Evolutionary conservation across 1,140 invertebrate genomes (phyloP).

Genomic region (Drosophila punjabiensis): DNA sequence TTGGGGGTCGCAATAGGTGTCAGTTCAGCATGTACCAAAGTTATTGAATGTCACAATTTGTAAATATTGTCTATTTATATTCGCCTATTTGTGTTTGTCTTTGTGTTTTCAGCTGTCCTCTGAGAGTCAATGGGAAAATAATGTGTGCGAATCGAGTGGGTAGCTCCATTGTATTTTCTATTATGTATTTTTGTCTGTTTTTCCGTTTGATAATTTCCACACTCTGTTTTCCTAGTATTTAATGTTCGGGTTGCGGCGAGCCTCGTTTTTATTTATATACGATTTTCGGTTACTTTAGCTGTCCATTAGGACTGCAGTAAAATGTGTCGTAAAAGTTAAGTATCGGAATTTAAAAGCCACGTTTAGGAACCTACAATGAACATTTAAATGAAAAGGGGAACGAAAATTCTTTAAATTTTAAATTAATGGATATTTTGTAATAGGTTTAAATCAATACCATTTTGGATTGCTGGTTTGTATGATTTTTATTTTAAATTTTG

Average conservation of each 20-base stretch:
- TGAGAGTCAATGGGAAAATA: slow-evolving; percentile 38
- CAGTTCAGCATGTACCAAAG: slow-evolving; percentile 33
- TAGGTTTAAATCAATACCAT: background rate
- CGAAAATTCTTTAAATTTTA: background rate
- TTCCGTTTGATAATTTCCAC: slow-evolving; percentile 15
- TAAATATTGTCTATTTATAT: slow-evolving; percentile 53
- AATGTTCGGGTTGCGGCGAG: slow-evolving; percentile 1
- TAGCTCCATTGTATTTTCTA: slow-evolving; percentile 14
- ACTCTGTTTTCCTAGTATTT: slow-evolving; percentile 15
- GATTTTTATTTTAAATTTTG: no score
- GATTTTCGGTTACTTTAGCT: slow-evolving; percentile 4
- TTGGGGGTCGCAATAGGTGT: slow-evolving; percentile 28
- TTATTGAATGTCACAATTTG: slow-evolving; percentile 53
- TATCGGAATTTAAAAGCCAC: background rate
- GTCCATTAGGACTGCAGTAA: slow-evolving; percentile 10
- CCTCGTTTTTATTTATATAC: slow-evolving; percentile 13
- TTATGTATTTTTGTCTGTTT: background rate
- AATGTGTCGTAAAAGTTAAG: background rate
- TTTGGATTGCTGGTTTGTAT: no score
- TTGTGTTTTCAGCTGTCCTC: slow-evolving; percentile 38
- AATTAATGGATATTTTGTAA: background rate
- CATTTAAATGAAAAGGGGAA: no score
- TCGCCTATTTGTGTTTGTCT: slow-evolving; percentile 34
- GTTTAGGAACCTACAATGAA: no score
- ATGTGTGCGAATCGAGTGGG: slow-evolving; percentile 21